These are phyloP conservation scores for Asobara japonica DNA, from an alignment of 1,140 invertebrate species.

Conservation along the genomic window DNA sequence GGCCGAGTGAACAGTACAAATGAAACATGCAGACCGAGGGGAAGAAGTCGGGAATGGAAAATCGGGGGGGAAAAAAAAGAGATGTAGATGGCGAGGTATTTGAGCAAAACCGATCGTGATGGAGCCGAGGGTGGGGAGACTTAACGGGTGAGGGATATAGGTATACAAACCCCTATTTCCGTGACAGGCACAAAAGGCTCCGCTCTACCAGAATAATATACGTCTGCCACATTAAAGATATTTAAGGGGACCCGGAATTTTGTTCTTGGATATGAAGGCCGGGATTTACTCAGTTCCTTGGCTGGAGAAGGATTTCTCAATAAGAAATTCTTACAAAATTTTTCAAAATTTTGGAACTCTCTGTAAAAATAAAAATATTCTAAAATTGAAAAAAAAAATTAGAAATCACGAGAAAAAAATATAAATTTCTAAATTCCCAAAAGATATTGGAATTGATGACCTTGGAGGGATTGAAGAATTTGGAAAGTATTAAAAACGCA, in stretches of 20 bases:
- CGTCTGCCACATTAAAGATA: conserved; percentile 30
- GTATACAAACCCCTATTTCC: not conserved
- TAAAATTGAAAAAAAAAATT: too few species aligned
- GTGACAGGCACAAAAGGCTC: not conserved
- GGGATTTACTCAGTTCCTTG: conserved; percentile 30
- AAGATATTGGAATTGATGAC: too few species aligned
- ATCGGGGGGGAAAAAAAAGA: not conserved
- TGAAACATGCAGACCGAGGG: not conserved
- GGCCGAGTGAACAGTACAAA: not conserved
- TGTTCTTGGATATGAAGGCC: conserved; percentile 34
- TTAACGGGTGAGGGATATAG: not conserved
- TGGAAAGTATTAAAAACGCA: too few species aligned
- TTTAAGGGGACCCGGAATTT: conserved; percentile 26
- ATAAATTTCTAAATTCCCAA: too few species aligned
- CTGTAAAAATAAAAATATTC: too few species aligned
- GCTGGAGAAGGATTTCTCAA: not conserved
- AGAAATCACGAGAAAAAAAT: too few species aligned
- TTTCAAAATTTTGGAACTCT: too few species aligned
- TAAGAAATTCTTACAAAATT: too few species aligned
- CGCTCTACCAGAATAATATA: conserved; percentile 26
- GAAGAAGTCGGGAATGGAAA: not conserved
- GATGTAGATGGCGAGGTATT: not conserved
- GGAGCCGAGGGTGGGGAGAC: not conserved
- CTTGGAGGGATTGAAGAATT: too few species aligned
- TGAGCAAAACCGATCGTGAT: conserved; percentile 3